Base-by-base conservation (phyloP, 1,140 invertebrate genomes). In the Lepidurus couesii region DNA sequence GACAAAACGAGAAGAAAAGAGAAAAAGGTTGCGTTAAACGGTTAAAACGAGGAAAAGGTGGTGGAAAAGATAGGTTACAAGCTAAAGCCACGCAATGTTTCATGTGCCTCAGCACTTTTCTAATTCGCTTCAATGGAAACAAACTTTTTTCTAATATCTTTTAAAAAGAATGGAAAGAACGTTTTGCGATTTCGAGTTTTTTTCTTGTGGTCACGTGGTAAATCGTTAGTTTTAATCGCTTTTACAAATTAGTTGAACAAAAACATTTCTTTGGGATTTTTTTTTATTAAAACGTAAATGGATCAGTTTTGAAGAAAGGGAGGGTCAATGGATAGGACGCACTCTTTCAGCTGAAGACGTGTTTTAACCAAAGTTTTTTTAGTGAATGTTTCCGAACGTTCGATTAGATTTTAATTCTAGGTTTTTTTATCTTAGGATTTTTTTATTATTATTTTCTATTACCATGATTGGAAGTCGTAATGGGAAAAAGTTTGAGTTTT, bases 41-140 rank as follows among this genome's bases (percentile, higher is more conserved):
- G 34, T 34, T 34, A 34, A 47, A 65, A 65, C 13, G 53, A 65
- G 53, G 53, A 65, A 65, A 65, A 65, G 53, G 21, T 13, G 13
- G 21, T 7, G 53, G 53, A 65, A 21, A 65, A 65, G 13, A 65
- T n/a, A n/a, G 16, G 16, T 9, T 10, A 65, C 53, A 21, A 65
- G 53, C 21, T 65, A 9, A 65, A 65, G 53, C 53, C 53, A 65
- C 53, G 53, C 53, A 65, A 65, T 65, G 53, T 65, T 65, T 65
- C n/a, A 65, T 65, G 53, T 65, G 53, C 53, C 53, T 65, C 53
- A 65, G n/a, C 16, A 65, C 53, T 65, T 65, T 65, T 65, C 53
- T 65, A 65, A 65, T 65, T 65, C 53, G 53, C 53, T 65, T 65
- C 13, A 1, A 34, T 34, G 34, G 34, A 34, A 34, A 65, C n/a